phyloP scores from a whole-genome alignment of 64 coral and sea anemone species.

The Montipora sp. region DNA sequence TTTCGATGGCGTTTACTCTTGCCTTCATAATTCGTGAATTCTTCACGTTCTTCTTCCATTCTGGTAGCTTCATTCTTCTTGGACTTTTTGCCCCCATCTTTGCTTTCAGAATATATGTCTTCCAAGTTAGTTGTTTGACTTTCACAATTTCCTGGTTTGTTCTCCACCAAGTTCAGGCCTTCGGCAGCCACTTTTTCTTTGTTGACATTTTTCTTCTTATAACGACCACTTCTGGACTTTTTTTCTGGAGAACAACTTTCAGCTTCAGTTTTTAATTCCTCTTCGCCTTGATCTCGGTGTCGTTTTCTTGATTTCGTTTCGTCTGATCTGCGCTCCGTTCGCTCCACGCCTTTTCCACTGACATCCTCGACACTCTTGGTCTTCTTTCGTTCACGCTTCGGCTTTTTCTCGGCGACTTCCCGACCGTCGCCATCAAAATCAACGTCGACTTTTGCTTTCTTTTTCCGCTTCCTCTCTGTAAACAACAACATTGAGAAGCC shows the following conservation, averaged over 20 bases:
- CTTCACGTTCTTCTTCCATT: background rate
- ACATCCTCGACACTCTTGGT: background rate
- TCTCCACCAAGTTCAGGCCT: background rate
- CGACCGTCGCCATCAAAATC: background rate
- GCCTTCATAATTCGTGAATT: background rate
- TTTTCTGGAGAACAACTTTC: background rate
- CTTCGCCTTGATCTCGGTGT: background rate
- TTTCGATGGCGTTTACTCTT: background rate
- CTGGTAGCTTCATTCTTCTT: background rate
- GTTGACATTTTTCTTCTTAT: background rate
- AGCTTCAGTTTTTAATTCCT: background rate
- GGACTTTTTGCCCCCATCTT: background rate
- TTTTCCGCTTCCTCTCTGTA: slow-evolving; percentile 10
- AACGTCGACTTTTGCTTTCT: slow-evolving; percentile 3
- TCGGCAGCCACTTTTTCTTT: background rate
- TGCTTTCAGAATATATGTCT: background rate
- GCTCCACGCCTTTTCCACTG: background rate
- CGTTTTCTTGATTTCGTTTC: background rate
- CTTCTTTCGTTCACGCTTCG: background rate
- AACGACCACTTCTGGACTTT: background rate
- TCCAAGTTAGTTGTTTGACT: background rate
- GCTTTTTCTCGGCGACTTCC: background rate
- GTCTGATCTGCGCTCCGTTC: background rate
- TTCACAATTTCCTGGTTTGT: background rate
- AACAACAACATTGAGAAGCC: background rate